Conservation (phyloP, 2,888 invertebrate genomes). For the Nezara viridula region DNA sequence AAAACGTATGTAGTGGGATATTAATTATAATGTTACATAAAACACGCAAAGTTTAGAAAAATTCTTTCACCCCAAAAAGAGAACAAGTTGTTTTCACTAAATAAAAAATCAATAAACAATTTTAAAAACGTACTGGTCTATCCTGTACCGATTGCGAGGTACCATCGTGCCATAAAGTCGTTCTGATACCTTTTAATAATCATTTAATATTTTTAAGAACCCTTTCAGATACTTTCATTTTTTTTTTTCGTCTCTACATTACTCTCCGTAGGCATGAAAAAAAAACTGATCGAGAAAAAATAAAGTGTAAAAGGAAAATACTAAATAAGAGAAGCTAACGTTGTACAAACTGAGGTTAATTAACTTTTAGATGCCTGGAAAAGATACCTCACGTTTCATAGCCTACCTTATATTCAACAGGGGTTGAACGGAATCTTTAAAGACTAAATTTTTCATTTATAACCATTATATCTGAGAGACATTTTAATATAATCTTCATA, state of each 20-base stretch:
- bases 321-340: constrained; percentile 10
- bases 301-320: neutral
- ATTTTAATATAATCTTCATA: neutral
- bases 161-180: no score
- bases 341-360: neutral
- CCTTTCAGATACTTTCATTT: no score
- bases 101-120: no score
- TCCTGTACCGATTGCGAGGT: no score
- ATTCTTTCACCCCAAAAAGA: no score
- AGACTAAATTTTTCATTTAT: constrained; percentile 4
- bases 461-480: neutral
- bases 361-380: neutral
- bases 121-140: no score
- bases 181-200: no score
- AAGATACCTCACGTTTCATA: constrained; percentile 20
- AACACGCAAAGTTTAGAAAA: no score
- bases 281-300: neutral
- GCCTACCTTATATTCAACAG: constrained; percentile 1
- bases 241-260: neutral
- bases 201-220: no score
- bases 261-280: neutral
- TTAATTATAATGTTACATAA: no score
- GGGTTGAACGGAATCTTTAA: neutral
- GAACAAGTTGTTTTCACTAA: no score
- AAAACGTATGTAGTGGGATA: no score